Percentiles rank a stretch among this genome's conserved stretches.
phyloP scores from a whole-genome alignment of 2,888 invertebrate species.

The Corythucha ciliata region DNA sequence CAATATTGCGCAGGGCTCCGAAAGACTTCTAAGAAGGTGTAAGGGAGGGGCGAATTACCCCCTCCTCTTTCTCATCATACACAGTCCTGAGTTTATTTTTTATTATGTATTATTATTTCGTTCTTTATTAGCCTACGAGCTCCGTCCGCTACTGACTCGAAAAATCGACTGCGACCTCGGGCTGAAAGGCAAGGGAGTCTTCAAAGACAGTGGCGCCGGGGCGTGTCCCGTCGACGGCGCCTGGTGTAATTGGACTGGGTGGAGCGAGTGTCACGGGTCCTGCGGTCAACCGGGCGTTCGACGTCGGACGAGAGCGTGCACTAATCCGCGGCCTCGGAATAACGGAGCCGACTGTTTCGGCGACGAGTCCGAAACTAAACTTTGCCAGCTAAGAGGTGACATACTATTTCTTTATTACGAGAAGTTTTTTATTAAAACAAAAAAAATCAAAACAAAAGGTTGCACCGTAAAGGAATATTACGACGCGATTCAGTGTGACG shows the following conservation, averaged over 20 bases:
- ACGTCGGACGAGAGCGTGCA: constrained; percentile 43
- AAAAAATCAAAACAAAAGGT: constrained; percentile 35
- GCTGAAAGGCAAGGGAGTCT: constrained; percentile 21
- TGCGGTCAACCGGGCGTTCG: constrained; percentile 46
- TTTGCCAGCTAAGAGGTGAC: constrained; percentile 41
- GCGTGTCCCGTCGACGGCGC: constrained; percentile 46
- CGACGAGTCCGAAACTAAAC: constrained; percentile 41
- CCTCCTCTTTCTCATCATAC: too few species aligned
- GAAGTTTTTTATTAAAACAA: background rate
- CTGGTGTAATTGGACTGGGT: constrained; percentile 46
- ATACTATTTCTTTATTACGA: background rate
- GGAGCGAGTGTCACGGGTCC: constrained; percentile 45
- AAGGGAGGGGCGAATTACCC: too few species aligned
- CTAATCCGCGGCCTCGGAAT: constrained; percentile 44
- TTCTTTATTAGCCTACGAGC: background rate
- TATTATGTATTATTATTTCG: background rate
- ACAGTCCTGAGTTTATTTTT: too few species aligned
- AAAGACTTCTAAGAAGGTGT: too few species aligned
- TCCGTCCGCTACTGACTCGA: background rate
- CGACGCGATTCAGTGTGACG: constrained; percentile 41
- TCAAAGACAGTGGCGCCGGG: too few species aligned
- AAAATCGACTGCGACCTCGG: constrained; percentile 5
- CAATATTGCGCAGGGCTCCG: too few species aligned
- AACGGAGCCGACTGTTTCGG: constrained; percentile 45
- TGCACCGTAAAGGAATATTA: constrained; percentile 44